Evolutionary conservation across 2,797 vertebrate species (phyloP).

Genomic region (Gobionotothen gibberifrons): DNA sequence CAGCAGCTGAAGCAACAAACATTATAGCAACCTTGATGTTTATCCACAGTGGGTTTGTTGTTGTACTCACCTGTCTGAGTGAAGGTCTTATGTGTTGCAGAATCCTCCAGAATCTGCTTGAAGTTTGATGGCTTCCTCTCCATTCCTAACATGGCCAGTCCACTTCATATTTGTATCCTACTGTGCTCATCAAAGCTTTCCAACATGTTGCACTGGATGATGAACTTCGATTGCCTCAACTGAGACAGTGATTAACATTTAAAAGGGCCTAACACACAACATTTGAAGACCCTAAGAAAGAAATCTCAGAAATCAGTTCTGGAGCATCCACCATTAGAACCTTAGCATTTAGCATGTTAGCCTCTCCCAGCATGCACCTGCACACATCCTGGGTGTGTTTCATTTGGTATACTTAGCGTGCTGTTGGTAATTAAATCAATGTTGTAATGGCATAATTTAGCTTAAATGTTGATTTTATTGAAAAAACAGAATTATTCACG

Average conservation of each 20-base stretch:
- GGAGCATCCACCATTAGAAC: background rate
- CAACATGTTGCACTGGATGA: background rate
- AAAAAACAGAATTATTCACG: too few species aligned
- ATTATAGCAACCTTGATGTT: background rate
- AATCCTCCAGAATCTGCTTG: background rate
- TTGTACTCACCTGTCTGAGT: background rate
- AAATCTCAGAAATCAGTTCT: too few species aligned
- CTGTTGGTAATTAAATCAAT: too few species aligned
- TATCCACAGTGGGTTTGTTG: background rate
- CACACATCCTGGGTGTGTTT: background rate
- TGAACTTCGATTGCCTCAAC: background rate
- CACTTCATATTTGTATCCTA: background rate
- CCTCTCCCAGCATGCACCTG: background rate
- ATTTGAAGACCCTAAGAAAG: too few species aligned
- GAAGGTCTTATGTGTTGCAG: background rate
- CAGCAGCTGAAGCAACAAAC: background rate
- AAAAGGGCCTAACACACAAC: too few species aligned
- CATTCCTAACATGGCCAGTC: background rate
- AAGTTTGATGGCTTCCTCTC: background rate
- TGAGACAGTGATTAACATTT: too few species aligned
- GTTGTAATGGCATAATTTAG: too few species aligned
- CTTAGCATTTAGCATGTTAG: background rate
- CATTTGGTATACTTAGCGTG: background rate
- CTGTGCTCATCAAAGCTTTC: background rate
- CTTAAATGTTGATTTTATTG: too few species aligned